Evolutionary conservation across 2,888 invertebrate genomes (phyloP).

Genomic region (Lepas anatifera): DNA sequence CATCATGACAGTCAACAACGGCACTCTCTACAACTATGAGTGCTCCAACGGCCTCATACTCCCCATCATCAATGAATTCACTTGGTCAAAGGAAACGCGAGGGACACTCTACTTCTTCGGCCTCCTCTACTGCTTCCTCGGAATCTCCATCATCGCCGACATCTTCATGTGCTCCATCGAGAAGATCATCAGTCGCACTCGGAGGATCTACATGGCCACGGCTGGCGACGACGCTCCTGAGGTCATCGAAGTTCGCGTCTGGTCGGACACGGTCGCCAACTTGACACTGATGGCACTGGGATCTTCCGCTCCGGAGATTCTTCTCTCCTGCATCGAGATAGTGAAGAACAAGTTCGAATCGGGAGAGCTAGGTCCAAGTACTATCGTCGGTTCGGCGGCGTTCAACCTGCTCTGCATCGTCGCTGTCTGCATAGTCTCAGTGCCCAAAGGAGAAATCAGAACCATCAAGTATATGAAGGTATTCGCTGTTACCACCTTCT

Average conservation of each 20-base stretch:
- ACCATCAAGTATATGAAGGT: slow-evolving; percentile 29
- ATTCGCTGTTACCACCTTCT: slow-evolving; percentile 37
- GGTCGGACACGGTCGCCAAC: slow-evolving; percentile 47
- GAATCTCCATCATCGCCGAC: slow-evolving; percentile 45
- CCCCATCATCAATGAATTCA: slow-evolving; percentile 37
- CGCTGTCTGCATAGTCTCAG: slow-evolving; percentile 41
- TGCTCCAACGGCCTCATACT: slow-evolving; percentile 34
- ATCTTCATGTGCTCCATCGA: slow-evolving; percentile 46
- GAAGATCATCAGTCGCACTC: slow-evolving; percentile 42
- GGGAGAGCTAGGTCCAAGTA: slow-evolving; percentile 43
- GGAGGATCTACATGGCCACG: slow-evolving; percentile 30
- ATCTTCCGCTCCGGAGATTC: slow-evolving; percentile 44
- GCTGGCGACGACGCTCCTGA: slow-evolving; percentile 34
- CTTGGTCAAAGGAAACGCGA: slow-evolving; percentile 36
- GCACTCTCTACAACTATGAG: slow-evolving; percentile 15
- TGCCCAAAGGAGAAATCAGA: slow-evolving; percentile 36
- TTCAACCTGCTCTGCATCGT: slow-evolving; percentile 44
- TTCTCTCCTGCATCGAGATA: slow-evolving; percentile 42
- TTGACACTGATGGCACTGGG: slow-evolving; percentile 45
- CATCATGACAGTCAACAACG: slow-evolving; percentile 13
- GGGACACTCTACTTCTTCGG: slow-evolving; percentile 38
- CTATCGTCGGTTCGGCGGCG: slow-evolving; percentile 46
- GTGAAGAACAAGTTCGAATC: slow-evolving; percentile 34
- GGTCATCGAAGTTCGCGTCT: slow-evolving; percentile 37
- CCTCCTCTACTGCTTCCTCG: slow-evolving; percentile 44